Base-by-base conservation (phyloP, 2,888 invertebrate genomes). In the Luperina nickerlii region DNA sequence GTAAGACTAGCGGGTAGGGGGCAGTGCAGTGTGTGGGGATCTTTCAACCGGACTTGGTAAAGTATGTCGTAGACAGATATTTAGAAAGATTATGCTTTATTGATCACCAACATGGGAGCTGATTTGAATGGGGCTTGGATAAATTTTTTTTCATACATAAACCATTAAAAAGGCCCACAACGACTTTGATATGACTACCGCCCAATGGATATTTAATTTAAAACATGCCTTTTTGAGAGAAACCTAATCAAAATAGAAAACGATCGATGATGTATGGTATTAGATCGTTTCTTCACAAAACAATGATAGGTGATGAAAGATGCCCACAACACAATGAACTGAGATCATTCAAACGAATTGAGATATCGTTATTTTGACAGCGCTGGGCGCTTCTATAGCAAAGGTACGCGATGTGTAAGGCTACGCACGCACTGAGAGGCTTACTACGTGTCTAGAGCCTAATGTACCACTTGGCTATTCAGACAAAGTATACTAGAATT, bases 391-490 rank as follows among this genome's bases (percentile, higher is more conserved):
- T 48, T 57, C 24, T 77, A 66, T 63, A 42, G 27, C n/a, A 84
- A 86, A 78, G 63, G 75, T 84, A 73, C 85, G 87, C 84, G 85
- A 81, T 77, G 88, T 87, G 82, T 81, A 75, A 85, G 85, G 88
- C 88, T 85, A 87, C 82, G 66, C 54, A 77, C 85, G 85, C 88
- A 85, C 88, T 85, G 85, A 86, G 83, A 86, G 83, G 83, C 88
- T 87, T 67, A 69, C 74, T 69, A n/a, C 7, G 13, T 57, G 57
- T 42, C 78, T 71, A 78, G 13, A 74, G 0, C 70, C 32, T 45
- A 27, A 78, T 70, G 48, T 51, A 11, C 5, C 57, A 57, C 66
- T 57, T 83, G 76, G 54, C 18, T 66, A 62, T 70, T 76, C 42
- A 70, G n/a, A 57, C 62, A 74, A 7, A 54, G 2, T 18, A 9